These are phyloP conservation scores for Chymomyza procnemis DNA, from an alignment of 2,888 invertebrate genomes.

Conservation along the genomic window DNA sequence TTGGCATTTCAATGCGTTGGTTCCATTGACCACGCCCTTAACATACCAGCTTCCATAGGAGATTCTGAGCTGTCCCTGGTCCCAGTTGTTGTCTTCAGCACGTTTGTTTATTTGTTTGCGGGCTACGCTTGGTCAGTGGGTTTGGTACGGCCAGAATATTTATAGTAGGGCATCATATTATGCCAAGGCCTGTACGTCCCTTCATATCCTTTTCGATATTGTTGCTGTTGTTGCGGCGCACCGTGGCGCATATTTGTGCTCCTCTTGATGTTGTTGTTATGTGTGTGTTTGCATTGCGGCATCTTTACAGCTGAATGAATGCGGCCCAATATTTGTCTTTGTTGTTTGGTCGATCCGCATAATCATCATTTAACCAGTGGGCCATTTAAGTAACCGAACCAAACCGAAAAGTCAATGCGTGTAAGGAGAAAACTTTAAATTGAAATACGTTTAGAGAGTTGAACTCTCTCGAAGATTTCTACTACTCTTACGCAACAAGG, in stretches of 20 bases:
- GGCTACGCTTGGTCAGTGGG: conserved; percentile 4
- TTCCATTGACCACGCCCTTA: conserved; percentile 26
- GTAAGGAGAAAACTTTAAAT: conserved; percentile 1
- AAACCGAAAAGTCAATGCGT: conserved; percentile 23
- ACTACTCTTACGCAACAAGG: no score
- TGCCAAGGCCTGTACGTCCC: neutral
- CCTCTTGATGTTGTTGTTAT: conserved; percentile 18
- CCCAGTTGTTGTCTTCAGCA: conserved; percentile 33
- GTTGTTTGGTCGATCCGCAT: conserved; percentile 24
- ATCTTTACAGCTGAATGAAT: conserved; percentile 70
- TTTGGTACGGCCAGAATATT: conserved; percentile 50
- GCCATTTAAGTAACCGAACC: neutral
- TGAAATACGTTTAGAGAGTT: no score
- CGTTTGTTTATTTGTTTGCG: conserved; percentile 56
- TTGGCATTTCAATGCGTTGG: conserved; percentile 67
- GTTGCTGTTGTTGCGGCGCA: conserved; percentile 45
- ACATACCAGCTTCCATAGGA: neutral
- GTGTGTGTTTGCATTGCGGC: conserved; percentile 59
- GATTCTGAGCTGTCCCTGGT: neutral
- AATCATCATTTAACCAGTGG: neutral
- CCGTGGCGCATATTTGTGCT: conserved; percentile 25
- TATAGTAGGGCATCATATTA: conserved; percentile 35
- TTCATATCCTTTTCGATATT: neutral
- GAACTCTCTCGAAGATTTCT: no score
- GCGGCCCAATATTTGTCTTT: conserved; percentile 65